phyloP scores from a whole-genome alignment of 92 coral and sea anemone species.

The Heteractis magnifica region DNA sequence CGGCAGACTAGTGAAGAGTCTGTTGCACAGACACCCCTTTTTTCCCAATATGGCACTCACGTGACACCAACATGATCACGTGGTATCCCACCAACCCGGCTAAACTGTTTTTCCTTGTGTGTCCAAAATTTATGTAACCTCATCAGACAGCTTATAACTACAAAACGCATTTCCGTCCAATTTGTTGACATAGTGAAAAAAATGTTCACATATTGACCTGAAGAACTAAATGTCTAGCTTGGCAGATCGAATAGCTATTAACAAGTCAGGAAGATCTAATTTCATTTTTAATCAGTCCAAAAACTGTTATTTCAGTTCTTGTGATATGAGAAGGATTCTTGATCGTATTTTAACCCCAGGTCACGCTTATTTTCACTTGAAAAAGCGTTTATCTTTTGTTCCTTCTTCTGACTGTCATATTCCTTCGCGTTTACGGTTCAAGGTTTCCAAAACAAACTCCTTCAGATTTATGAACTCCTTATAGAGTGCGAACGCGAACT shows the following conservation, averaged over 20 bases:
- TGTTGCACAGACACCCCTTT: background rate
- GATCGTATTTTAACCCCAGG: background rate
- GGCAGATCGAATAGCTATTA: slow-evolving; percentile 3
- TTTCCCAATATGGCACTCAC: background rate
- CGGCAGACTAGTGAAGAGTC: background rate
- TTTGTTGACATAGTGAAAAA: background rate
- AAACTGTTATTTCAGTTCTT: slow-evolving; percentile 14
- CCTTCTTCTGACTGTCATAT: background rate
- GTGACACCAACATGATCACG: background rate
- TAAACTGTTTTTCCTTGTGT: no score
- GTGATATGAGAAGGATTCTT: background rate
- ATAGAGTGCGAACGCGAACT: background rate
- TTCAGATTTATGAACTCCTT: background rate
- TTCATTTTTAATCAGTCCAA: slow-evolving; percentile 10
- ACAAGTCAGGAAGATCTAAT: background rate
- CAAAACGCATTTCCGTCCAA: background rate
- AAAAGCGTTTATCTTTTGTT: background rate
- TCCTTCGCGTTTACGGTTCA: background rate
- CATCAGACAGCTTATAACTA: background rate
- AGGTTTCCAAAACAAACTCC: slow-evolving; percentile 3
- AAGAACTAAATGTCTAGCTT: background rate
- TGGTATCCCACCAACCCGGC: background rate
- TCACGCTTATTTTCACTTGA: background rate
- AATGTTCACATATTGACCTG: background rate
- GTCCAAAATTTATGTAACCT: background rate